Base-by-base conservation (phyloP, 2,888 invertebrate species). In the Argyra leucocephala region DNA sequence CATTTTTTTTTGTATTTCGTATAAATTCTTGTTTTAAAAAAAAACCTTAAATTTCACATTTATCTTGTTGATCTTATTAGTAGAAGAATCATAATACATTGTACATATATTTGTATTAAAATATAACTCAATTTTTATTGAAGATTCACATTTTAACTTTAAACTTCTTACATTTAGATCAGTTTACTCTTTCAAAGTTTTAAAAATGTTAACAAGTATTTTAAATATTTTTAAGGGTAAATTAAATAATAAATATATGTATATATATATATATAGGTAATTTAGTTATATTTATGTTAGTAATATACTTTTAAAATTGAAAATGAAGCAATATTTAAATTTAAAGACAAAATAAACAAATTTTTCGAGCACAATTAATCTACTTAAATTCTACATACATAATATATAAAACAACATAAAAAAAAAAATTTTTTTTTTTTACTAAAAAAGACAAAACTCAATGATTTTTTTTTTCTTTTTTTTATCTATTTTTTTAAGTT, bases 401-500 rank as follows among this genome's bases (percentile, higher is more conserved):
- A 48, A 15, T 48, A 48, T 48, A 48, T 48, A 18, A 31, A 48
- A 48, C 48, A 48, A 48, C 48, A 48, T 18, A 48, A 48, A 31
- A 48, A 48, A 9, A 48, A 48, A 48, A 48, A 48, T n/a, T 12
- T 48, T 5, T 18, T n/a, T 10, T 31, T 31, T 10, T 31, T 31
- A 31, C 12, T 31, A 23, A 59, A 59, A 59, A 59, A 22, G 23
- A 59, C 59, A 59, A 59, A 59, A 59, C 59, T 59, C 59, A 59
- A 59, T 59, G 59, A 59, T 59, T 59, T 59, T 59, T 59, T 59
- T 12, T 23, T 59, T 59, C 23, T 48, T 48, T 48, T 59, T 23
- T 59, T 18, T 59, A 18, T 59, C 23, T 59, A 24, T 58, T 59
- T 59, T 59, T 59, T 59, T 59, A 59, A 59, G 59, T 59, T 48